Evolutionary conservation across 1,140 invertebrate species (phyloP).

Genomic region (Cydia pomonella): DNA sequence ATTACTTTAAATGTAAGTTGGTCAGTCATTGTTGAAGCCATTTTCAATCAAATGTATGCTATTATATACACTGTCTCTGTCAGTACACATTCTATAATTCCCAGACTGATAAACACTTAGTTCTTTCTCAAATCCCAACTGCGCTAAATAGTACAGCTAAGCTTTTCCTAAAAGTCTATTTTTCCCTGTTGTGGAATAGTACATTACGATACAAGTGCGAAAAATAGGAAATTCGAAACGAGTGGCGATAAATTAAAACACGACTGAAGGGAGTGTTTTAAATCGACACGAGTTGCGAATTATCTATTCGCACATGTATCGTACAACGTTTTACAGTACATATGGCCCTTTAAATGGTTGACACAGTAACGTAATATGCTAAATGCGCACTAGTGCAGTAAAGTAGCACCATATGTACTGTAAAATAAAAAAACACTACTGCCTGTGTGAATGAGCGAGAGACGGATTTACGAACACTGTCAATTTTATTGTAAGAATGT

Average conservation of each 20-base stretch:
- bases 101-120: conserved; percentile 6
- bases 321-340: no score
- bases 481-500: conserved; percentile 21
- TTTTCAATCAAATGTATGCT: not conserved
- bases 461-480: not conserved
- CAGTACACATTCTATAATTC: conserved; percentile 14
- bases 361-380: no score
- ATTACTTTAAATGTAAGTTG: no score
- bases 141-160: conserved; percentile 28
- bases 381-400: no score
- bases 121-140: not conserved
- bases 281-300: no score
- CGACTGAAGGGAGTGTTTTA: no score
- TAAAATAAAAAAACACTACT: not conserved
- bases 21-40: not conserved
- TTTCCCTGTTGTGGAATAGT: conserved; percentile 1
- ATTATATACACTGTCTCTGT: not conserved
- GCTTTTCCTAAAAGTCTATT: not conserved
- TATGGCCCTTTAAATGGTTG: no score
- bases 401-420: no score
- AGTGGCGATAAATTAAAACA: no score
- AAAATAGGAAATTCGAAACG: no score
- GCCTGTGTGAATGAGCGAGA: conserved; percentile 7
- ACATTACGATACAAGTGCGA: no score
- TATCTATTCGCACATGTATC: no score